Percentiles rank a stretch among this genome's conserved stretches.
phyloP scores from a whole-genome alignment of 2,797 vertebrate genomes.

The Simalia tracyae region DNA sequence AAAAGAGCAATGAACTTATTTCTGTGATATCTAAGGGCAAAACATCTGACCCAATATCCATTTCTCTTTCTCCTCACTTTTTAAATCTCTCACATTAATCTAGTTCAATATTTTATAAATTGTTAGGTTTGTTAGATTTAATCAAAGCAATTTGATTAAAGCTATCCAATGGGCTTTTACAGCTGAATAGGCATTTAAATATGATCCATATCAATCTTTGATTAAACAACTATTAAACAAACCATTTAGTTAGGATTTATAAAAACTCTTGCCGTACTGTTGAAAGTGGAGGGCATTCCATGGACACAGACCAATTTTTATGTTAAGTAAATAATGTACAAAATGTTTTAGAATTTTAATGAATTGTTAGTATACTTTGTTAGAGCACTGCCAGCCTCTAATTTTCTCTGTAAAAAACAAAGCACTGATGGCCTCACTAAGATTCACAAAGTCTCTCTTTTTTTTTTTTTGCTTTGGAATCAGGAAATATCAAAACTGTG shows the following conservation, averaged over 20 bases:
- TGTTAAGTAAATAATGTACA: neutral
- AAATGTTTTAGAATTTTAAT: neutral
- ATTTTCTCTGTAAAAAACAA: constrained; percentile 32
- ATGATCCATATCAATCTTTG: neutral
- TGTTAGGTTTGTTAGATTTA: neutral
- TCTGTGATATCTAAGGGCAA: neutral
- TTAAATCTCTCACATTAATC: neutral
- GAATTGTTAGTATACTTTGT: neutral
- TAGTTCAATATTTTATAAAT: neutral
- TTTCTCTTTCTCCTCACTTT: neutral
- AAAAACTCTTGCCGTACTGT: neutral
- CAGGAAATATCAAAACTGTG: neutral
- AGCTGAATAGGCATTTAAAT: neutral
- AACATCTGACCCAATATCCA: neutral
- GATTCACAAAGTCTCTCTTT: constrained; percentile 14
- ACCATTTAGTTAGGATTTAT: neutral
- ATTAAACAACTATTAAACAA: neutral
- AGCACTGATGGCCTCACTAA: constrained; percentile 24
- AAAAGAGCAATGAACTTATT: neutral
- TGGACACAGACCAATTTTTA: neutral
- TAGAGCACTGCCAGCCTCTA: constrained; percentile 24
- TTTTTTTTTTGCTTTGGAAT: constrained; percentile 29
- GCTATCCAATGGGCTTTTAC: neutral
- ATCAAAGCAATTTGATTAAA: neutral
- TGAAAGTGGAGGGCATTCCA: neutral